Evolutionary conservation across 2,888 invertebrate species (phyloP).

Genomic region (Dynastes maya): DNA sequence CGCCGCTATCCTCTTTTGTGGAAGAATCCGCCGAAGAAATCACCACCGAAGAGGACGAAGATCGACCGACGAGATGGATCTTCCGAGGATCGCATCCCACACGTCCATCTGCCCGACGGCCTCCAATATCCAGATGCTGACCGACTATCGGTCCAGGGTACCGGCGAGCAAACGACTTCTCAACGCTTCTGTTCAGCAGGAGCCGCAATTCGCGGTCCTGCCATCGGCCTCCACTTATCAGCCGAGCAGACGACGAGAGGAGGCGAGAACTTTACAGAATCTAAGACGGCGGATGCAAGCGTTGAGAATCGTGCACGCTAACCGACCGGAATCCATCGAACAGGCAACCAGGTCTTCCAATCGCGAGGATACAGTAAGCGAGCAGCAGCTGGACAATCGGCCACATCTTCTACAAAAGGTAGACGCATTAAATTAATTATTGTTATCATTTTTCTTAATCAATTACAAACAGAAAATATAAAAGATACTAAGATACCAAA

Average conservation of each 20-base stretch:
- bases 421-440: constrained; percentile 5
- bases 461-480: no score
- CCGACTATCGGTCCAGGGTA: constrained; percentile 60
- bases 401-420: constrained; percentile 76
- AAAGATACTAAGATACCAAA: no score
- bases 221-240: constrained; percentile 72
- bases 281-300: constrained; percentile 78
- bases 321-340: constrained; percentile 68
- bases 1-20: constrained; percentile 27
- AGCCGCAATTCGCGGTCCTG: constrained; percentile 68
- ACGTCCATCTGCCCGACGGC: constrained; percentile 66
- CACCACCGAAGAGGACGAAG: background rate
- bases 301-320: constrained; percentile 73
- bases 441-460: no score
- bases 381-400: constrained; percentile 78
- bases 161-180: constrained; percentile 65
- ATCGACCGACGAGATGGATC: constrained; percentile 63
- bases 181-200: constrained; percentile 60
- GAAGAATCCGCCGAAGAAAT: constrained; percentile 33
- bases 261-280: constrained; percentile 80
- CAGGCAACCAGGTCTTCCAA: constrained; percentile 55
- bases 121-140: constrained; percentile 58
- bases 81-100: constrained; percentile 66
- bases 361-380: constrained; percentile 58
- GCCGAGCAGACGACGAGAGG: constrained; percentile 79